Evolutionary conservation across 2,113 vertebrate species (phyloP).

Genomic region (Chaetodon auriga): DNA sequence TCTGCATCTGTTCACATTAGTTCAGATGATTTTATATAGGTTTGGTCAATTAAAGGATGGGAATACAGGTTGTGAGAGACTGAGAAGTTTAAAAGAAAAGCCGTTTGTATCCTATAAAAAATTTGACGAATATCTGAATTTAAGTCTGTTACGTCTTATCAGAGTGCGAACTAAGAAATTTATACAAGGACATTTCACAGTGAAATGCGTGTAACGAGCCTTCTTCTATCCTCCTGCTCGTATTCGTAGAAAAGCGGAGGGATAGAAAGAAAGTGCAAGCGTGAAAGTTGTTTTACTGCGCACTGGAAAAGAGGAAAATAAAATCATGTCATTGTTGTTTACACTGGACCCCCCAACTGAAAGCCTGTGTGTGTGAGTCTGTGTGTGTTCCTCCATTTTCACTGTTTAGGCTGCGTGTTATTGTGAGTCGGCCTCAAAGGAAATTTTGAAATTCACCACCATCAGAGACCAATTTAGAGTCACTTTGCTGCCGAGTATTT

Average conservation of each 20-base stretch:
- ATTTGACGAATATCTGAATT: not conserved
- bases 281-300: slow-evolving; percentile 44
- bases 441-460: slow-evolving; percentile 58
- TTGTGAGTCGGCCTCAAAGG: slow-evolving; percentile 58
- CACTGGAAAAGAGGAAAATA: slow-evolving; percentile 63
- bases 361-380: slow-evolving; percentile 43
- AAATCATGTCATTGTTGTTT: slow-evolving; percentile 70
- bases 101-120: not conserved
- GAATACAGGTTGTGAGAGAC: not conserved
- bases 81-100: not conserved
- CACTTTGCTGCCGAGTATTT: slow-evolving; percentile 9
- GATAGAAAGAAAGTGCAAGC: slow-evolving; percentile 33
- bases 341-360: slow-evolving; percentile 47
- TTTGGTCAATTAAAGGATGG: not conserved
- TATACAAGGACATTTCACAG: slow-evolving; percentile 3
- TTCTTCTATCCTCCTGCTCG: slow-evolving; percentile 2
- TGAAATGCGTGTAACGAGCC: not conserved
- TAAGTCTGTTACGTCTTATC: slow-evolving; percentile 16
- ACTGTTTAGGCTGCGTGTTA: slow-evolving; percentile 58
- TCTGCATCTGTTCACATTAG: slow-evolving; percentile 16
- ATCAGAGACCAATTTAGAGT: slow-evolving; percentile 45
- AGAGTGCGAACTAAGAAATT: not conserved
- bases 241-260: slow-evolving; percentile 18
- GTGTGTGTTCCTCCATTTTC: slow-evolving; percentile 61
- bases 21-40: not conserved